Evolutionary conservation across 2,888 invertebrate genomes (phyloP).

Genomic region (Halictus ligatus): DNA sequence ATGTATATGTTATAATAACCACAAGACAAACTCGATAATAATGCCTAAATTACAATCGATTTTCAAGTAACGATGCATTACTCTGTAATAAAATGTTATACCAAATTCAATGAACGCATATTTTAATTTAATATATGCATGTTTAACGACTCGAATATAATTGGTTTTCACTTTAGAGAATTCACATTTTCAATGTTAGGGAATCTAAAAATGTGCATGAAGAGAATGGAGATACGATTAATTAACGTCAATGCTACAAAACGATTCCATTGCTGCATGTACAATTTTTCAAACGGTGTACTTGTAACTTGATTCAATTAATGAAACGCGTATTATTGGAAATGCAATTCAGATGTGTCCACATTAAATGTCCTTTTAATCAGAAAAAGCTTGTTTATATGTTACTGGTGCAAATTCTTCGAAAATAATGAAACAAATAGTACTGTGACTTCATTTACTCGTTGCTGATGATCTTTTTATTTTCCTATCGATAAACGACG

Average conservation of each 20-base stretch:
- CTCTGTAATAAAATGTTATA: neutral
- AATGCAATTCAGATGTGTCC: neutral
- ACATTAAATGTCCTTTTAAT: neutral
- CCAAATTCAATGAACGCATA: neutral
- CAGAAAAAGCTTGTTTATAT: neutral
- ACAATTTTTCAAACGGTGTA: neutral
- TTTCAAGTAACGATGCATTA: neutral
- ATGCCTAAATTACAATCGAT: neutral
- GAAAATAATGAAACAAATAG: neutral
- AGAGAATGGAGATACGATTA: neutral
- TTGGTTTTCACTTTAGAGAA: neutral
- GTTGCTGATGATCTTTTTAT: neutral
- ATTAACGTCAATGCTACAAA: neutral
- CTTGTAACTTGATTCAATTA: slow-evolving; percentile 4
- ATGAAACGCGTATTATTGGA: slow-evolving; percentile 7
- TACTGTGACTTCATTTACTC: neutral
- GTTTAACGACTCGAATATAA: neutral
- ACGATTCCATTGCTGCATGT: neutral
- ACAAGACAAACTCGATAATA: neutral
- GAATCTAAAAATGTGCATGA: neutral
- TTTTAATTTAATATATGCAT: neutral
- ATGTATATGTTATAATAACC: neutral
- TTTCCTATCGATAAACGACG: neutral
- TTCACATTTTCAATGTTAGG: neutral
- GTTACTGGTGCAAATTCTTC: neutral